Evolutionary conservation across 1,140 invertebrate genomes (phyloP).

Genomic region (Meloidogyne exigua): DNA sequence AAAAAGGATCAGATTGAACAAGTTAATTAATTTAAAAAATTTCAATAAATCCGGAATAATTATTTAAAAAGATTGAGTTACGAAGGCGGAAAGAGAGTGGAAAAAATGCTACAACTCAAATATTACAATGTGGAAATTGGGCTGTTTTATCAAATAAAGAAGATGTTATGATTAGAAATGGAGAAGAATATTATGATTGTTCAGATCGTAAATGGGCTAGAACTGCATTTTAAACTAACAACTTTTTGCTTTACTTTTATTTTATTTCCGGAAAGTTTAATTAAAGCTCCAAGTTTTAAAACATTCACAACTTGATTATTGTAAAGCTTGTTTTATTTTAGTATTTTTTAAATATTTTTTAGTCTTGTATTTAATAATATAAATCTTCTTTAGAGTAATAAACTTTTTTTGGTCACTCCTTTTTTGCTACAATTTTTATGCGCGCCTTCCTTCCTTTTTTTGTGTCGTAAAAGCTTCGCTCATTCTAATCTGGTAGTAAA

Average conservation of each 20-base stretch:
- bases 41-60: neutral
- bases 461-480: neutral
- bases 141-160: neutral
- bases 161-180: constrained; percentile 4
- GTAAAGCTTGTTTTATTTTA: no score
- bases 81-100: neutral
- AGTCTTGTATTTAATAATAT: neutral
- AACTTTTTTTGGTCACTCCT: neutral
- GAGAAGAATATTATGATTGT: constrained; percentile 6
- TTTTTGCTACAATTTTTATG: neutral
- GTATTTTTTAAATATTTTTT: no score
- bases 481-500: neutral
- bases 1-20: neutral
- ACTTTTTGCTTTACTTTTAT: no score
- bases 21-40: neutral
- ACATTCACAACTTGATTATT: no score
- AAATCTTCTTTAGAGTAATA: neutral
- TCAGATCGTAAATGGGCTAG: constrained; percentile 11
- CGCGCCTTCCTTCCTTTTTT: neutral
- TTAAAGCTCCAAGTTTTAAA: no score
- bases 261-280: no score
- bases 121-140: constrained; percentile 5
- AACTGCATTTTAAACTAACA: constrained; percentile 20
- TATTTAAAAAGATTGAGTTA: neutral
- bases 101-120: neutral